Evolutionary conservation across 2,797 vertebrate species (phyloP).

Genomic region (Mareca strepera): DNA sequence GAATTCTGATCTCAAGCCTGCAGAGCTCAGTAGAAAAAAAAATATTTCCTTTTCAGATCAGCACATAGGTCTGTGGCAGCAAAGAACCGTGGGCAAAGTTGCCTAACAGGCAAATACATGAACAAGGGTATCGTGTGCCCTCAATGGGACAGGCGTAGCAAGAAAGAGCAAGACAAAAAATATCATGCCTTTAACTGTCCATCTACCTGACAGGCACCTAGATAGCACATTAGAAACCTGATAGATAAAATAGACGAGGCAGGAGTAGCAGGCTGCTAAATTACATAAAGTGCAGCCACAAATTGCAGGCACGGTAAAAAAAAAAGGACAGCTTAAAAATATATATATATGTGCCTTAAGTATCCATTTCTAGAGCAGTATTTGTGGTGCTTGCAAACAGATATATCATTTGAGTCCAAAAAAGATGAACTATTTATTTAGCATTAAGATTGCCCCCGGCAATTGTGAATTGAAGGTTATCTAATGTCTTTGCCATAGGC

Average conservation of each 20-base stretch:
- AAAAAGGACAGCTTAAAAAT: not conserved
- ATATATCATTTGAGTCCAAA: constrained; percentile 26
- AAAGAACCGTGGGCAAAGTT: not conserved
- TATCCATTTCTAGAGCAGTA: not conserved
- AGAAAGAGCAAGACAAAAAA: not conserved
- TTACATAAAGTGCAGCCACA: not conserved
- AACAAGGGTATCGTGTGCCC: not conserved
- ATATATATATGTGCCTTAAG: not conserved
- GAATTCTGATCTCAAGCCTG: not conserved
- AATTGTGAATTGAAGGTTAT: constrained; percentile 55
- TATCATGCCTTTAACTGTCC: not conserved
- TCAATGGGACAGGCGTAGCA: not conserved
- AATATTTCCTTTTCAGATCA: not conserved
- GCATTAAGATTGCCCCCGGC: not conserved
- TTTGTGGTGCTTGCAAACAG: constrained; percentile 2
- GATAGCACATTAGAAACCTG: not conserved
- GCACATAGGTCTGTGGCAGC: not conserved
- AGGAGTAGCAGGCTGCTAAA: not conserved
- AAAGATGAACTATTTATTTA: constrained; percentile 54
- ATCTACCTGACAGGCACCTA: not conserved
- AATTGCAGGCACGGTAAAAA: not conserved
- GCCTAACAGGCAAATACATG: not conserved
- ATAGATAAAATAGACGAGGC: not conserved
- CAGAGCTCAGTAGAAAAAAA: not conserved
- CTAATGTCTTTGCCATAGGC: constrained; percentile 33